Percentiles rank a stretch among this genome's conserved stretches.
Conservation (phyloP, 2,113 vertebrate genomes). For the Saguinus imperator region DNA sequence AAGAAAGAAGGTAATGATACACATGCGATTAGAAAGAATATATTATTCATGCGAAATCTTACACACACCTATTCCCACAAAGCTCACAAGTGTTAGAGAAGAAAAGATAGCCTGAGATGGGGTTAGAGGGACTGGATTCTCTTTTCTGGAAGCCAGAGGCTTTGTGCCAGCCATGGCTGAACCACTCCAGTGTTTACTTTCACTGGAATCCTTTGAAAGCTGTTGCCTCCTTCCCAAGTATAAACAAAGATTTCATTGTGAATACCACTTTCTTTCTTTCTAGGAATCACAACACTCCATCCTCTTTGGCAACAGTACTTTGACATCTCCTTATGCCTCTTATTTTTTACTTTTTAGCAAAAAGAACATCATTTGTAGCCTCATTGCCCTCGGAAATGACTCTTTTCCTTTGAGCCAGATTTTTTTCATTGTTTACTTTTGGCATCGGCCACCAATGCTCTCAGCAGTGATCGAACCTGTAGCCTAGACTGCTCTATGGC, state of each 20-base stretch:
- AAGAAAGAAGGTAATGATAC: not conserved
- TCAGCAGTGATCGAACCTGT: not conserved
- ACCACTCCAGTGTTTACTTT: not conserved
- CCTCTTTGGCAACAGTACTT: not conserved
- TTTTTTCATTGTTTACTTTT: not conserved
- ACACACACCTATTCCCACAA: not conserved
- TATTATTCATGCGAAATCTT: not conserved
- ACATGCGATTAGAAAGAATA: not conserved
- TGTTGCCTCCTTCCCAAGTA: not conserved
- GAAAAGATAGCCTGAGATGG: not conserved
- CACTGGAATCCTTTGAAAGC: not conserved
- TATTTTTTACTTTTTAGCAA: not conserved
- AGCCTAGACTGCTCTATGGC: not conserved
- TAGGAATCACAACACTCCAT: not conserved
- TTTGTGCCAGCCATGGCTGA: not conserved
- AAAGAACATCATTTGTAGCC: not conserved
- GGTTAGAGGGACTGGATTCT: not conserved
- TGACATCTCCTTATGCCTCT: not conserved
- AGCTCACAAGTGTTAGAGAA: not conserved
- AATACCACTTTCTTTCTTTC: not conserved
- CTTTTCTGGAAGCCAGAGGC: not conserved
- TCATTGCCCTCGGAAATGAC: not conserved
- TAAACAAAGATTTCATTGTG: not conserved
- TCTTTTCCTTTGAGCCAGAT: not conserved
- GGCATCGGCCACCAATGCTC: not conserved